Evolutionary conservation across 1,140 invertebrate species (phyloP), one percentile per base, ranked within the genome.

Genomic region (Cyclargus thomasi): DNA sequence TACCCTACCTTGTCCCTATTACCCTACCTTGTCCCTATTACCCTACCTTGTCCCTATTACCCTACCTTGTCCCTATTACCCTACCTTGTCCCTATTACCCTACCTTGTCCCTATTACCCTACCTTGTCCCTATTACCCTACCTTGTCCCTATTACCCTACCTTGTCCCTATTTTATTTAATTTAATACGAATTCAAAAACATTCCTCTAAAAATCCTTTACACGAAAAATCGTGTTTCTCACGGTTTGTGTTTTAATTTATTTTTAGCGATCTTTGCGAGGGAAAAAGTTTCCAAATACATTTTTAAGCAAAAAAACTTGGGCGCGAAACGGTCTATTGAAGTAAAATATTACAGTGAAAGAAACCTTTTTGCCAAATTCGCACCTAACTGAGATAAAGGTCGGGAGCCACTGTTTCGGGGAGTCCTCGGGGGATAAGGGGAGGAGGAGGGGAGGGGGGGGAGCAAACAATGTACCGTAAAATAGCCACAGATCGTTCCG

Each of bases 391-490:
- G 59, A 57, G 53, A 57, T 20, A 8, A 14, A 36, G 29, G 55
- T 62, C 10, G 14, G 22, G 35, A 16, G 53, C 18, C 39, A 47
- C 39, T 59, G 55, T 18, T 20, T 59, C 4, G 55, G 55, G 17
- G 18, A 59, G 53, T 55, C 79, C 77, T 78, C 74, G 57, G 79
- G 77, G 76, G 70, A 55, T 67, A 47, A n/a, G n/a, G n/a, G n/a
- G n/a, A 75, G 69, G 75, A 73, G 74, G 82, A 77, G n/a, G n/a
- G n/a, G n/a, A n/a, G n/a, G n/a, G 76, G 69, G 75, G 74, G 74
- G 82, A 77, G 75, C 80, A 84, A 82, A 84, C 82, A 82, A 80
- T 82, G 77, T 84, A 80, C 79, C 78, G 80, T 77, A 78, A 80
- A 83, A 83, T 83, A 79, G 78, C 76, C 71, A 71, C 66, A 71